phyloP scores from a whole-genome alignment of 1,140 invertebrate species.

The Lanistes nyassanus region DNA sequence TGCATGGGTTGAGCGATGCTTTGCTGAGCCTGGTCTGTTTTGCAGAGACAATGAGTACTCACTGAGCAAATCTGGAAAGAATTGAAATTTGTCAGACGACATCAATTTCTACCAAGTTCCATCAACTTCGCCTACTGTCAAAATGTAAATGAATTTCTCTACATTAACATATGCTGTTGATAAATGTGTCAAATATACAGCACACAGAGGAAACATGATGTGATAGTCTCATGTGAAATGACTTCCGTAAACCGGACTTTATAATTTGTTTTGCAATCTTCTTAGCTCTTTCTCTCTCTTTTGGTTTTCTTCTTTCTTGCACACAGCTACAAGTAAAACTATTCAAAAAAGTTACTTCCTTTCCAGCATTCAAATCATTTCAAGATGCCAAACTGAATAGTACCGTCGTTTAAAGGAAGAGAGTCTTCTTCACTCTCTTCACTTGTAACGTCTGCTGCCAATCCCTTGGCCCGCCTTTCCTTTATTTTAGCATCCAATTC shows the following conservation, averaged over 20 bases:
- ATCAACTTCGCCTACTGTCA: too few relatives aligned
- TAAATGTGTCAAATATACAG: too few relatives aligned
- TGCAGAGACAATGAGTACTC: slow-evolving; percentile 1
- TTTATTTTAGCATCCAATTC: slow-evolving; percentile 26
- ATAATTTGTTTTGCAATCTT: neutral
- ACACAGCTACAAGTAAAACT: neutral
- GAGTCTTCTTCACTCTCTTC: slow-evolving; percentile 35
- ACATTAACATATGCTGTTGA: too few relatives aligned
- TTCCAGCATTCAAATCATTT: neutral
- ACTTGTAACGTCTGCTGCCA: slow-evolving; percentile 34
- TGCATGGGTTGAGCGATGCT: slow-evolving; percentile 5
- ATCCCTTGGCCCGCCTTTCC: slow-evolving; percentile 29
- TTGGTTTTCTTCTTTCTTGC: neutral
- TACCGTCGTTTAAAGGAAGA: slow-evolving; percentile 20
- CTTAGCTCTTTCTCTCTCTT: neutral
- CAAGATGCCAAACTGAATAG: neutral
- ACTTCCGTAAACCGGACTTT: neutral
- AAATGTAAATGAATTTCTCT: too few relatives aligned
- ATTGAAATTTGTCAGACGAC: too few relatives aligned
- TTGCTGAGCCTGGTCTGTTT: slow-evolving; percentile 16
- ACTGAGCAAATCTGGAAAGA: neutral
- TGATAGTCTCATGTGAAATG: neutral
- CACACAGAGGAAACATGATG: too few relatives aligned
- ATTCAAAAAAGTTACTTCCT: neutral
- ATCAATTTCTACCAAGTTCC: too few relatives aligned